A percentile compares a stretch with the other conserved stretches of the same genome.
phyloP scores from a whole-genome alignment of 2,113 vertebrate genomes.

The Notarius quadriscutis region DNA sequence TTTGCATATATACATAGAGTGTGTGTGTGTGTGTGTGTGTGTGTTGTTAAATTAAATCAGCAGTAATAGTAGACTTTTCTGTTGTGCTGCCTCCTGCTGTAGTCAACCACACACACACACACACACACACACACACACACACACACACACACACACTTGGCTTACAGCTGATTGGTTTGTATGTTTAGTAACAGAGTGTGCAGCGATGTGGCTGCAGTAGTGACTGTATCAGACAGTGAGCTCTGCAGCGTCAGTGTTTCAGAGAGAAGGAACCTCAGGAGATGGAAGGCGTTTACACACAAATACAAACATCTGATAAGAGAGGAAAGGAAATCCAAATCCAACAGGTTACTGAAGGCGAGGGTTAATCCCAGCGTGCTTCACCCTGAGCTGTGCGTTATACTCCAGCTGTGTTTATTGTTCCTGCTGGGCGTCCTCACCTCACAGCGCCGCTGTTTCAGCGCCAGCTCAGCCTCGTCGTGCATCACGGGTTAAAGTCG shows the following conservation, averaged over 20 bases:
- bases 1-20: background rate
- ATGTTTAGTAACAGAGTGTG: background rate
- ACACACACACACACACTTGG: background rate
- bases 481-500: no score
- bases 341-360: no score
- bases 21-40: background rate
- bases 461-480: background rate
- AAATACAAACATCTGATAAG: no score
- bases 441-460: no score
- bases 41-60: background rate
- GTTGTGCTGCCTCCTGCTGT: background rate
- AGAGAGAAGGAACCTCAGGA: background rate
- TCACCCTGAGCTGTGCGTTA: no score
- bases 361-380: no score
- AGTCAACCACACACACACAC: background rate
- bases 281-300: no score
- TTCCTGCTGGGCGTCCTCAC: no score
- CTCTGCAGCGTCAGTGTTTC: background rate
- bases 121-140: slow-evolving; percentile 17
- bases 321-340: no score
- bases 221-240: background rate
- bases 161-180: background rate
- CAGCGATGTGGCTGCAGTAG: background rate
- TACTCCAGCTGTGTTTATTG: no score
- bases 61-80: background rate